Conservation (phyloP, 2,113 vertebrate species). For the Etheostoma cragini region DNA sequence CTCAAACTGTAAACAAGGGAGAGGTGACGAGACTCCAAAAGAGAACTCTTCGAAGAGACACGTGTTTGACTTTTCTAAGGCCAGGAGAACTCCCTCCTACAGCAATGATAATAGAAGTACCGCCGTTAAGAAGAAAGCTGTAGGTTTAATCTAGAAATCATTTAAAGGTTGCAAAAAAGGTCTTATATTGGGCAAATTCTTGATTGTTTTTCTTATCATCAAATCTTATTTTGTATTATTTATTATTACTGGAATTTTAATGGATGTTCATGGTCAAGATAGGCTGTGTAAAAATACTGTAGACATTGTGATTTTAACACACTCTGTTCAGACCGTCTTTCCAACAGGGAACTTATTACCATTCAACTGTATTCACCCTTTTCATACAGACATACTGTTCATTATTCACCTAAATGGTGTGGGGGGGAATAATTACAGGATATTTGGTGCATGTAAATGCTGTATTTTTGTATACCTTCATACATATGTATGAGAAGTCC, state of each 20-base stretch:
- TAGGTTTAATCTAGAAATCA: conserved; percentile 41
- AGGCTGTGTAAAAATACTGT: background rate
- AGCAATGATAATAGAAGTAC: conserved; percentile 16
- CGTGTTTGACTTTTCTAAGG: conserved; percentile 57
- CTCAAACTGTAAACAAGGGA: conserved; percentile 29
- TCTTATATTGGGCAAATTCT: background rate
- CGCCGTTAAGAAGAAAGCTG: conserved; percentile 16
- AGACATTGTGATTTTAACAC: background rate
- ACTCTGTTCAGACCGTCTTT: background rate
- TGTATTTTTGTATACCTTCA: background rate
- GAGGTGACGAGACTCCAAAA: conserved; percentile 44
- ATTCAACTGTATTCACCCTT: background rate
- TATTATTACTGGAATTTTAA: background rate
- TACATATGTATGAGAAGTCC: background rate
- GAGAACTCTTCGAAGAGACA: conserved; percentile 41
- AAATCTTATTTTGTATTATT: background rate
- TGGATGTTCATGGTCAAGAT: background rate
- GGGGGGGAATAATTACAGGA: background rate
- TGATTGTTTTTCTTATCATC: background rate
- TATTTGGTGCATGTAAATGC: background rate
- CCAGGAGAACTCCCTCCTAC: conserved; percentile 44
- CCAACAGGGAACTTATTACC: background rate
- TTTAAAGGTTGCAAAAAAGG: background rate
- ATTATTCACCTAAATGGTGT: background rate
- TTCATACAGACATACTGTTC: background rate